Conservation (phyloP, 2,113 vertebrate genomes). For the Nycticorax nycticorax region DNA sequence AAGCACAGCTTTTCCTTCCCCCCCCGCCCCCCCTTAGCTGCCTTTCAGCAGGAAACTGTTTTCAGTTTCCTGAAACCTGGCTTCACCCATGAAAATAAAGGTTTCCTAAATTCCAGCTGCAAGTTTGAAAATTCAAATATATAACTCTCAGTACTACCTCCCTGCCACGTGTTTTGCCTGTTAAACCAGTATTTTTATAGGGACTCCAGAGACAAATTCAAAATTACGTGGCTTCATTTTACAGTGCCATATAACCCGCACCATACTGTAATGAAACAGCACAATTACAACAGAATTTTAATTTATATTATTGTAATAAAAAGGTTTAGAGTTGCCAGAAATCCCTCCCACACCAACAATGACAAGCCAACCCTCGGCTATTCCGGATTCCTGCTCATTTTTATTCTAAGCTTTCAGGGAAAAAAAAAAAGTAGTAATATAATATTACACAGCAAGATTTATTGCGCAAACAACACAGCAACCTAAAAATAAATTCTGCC, state of each 20-base stretch:
- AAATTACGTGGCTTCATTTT: fast-evolving
- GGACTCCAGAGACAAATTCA: not conserved
- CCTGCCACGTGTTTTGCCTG: fast-evolving
- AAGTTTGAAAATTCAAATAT: not conserved
- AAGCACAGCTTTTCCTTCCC: not conserved
- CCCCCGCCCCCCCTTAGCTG: not conserved
- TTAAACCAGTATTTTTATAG: not conserved
- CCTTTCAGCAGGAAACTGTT: not conserved
- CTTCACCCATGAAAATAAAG: not conserved
- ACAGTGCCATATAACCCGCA: not conserved
- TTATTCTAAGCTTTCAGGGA: not conserved
- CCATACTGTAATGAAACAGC: not conserved
- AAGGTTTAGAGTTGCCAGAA: not conserved
- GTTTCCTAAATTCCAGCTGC: not conserved
- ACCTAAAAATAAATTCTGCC: not conserved
- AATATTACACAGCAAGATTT: not conserved
- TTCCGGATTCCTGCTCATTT: not conserved
- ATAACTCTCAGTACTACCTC: not conserved
- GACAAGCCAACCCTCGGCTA: not conserved
- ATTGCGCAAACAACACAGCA: not conserved
- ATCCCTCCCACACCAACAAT: not conserved
- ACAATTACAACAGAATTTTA: not conserved
- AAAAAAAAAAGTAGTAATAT: not conserved
- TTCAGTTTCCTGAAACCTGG: too few species aligned
- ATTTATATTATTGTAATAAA: not conserved